Conservation (phyloP, 2,888 invertebrate genomes). For the Acrobasis suavella region DNA sequence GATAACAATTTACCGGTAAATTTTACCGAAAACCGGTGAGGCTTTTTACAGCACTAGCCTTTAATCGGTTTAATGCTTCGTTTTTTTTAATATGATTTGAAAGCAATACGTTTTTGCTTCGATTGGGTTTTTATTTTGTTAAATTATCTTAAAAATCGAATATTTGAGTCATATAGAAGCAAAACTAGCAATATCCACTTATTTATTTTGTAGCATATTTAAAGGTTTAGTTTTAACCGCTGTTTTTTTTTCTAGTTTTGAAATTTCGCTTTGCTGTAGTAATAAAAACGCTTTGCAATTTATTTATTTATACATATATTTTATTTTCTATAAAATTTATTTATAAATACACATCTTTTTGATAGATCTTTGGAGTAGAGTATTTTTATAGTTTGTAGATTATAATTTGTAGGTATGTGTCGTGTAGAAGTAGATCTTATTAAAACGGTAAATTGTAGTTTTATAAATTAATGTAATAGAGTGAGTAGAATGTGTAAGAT, state of each 20-base stretch:
- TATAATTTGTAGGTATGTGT: neutral
- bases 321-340: neutral
- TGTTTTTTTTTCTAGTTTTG: neutral
- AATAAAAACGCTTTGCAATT: neutral
- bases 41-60: slow-evolving; percentile 8
- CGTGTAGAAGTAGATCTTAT: neutral
- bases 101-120: neutral
- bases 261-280: slow-evolving; percentile 1
- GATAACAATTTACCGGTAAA: neutral
- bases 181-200: no score
- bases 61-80: slow-evolving; percentile 4
- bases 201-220: no score
- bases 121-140: neutral
- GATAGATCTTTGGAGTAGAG: neutral
- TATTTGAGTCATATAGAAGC: neutral
- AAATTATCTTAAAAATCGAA: neutral
- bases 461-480: neutral
- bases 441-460: neutral
- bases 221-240: no score
- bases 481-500: no score
- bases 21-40: neutral
- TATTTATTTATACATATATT: neutral
- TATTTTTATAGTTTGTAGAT: neutral
- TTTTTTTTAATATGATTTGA: neutral
- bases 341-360: neutral